Evolutionary conservation across 2,797 vertebrate species (phyloP).

Genomic region (Mus spretus): DNA sequence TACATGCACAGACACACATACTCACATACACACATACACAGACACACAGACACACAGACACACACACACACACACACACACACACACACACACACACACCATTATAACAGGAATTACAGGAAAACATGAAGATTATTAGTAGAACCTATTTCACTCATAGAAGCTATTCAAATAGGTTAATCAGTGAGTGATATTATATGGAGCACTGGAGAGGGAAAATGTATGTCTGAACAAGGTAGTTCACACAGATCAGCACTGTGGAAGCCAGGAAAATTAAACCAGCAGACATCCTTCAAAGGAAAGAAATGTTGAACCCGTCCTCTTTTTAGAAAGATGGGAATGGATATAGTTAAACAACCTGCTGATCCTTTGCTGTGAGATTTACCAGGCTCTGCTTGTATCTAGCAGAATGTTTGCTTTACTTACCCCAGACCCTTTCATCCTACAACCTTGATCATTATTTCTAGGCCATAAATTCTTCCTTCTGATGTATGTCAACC

Average conservation of each 20-base stretch:
- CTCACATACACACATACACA: no score
- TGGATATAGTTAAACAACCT: background rate
- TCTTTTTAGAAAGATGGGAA: background rate
- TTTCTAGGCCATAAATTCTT: background rate
- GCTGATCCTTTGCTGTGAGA: background rate
- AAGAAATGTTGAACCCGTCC: background rate
- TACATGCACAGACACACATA: background rate
- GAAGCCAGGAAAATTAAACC: background rate
- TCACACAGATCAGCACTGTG: background rate
- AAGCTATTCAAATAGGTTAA: background rate
- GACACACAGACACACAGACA: no score
- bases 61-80: no score
- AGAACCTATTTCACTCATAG: background rate
- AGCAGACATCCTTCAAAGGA: background rate
- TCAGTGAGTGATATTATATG: background rate
- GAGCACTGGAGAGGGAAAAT: background rate
- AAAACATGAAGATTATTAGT: conserved; percentile 26
- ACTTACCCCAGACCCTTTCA: background rate
- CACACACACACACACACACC: no score
- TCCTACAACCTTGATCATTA: background rate
- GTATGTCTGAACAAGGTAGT: background rate
- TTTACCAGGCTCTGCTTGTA: background rate
- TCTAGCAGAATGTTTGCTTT: background rate
- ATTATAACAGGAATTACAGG: background rate
- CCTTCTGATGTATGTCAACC: background rate